Evolutionary conservation across 2,113 vertebrate species (phyloP).

Genomic region (Coracopsis vasa): DNA sequence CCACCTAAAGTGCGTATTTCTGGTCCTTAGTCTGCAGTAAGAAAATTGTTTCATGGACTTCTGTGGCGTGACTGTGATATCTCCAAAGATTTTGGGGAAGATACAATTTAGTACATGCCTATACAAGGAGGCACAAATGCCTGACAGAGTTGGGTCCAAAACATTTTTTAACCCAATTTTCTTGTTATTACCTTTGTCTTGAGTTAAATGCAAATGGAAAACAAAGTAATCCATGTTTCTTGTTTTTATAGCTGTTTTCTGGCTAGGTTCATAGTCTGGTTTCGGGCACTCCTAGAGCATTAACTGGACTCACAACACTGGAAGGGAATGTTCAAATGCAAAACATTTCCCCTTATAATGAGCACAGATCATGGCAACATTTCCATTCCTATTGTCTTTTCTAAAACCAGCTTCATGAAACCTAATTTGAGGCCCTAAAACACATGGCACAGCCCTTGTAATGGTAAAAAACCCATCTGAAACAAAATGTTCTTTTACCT

Average conservation of each 20-base stretch:
- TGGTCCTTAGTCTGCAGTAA: not conserved
- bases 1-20: not conserved
- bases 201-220: conserved; percentile 21
- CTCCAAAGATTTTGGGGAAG: not conserved
- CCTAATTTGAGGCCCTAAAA: not conserved
- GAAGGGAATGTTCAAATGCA: not conserved
- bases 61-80: not conserved
- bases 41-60: not conserved
- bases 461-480: not conserved
- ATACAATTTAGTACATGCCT: not conserved
- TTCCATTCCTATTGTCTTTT: conserved; percentile 11
- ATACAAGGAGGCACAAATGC: not conserved
- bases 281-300: not conserved
- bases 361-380: not conserved
- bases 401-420: not conserved
- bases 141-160: not conserved
- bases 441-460: not conserved
- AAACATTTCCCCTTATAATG: conserved; percentile 23
- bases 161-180: not conserved
- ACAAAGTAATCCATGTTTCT: not conserved
- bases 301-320: not conserved
- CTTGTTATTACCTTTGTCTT: not conserved
- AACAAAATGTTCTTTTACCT: not conserved
- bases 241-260: not conserved
- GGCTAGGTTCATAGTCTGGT: not conserved